Base-by-base conservation (phyloP, 2,113 vertebrate genomes). In the Scomber japonicus region DNA sequence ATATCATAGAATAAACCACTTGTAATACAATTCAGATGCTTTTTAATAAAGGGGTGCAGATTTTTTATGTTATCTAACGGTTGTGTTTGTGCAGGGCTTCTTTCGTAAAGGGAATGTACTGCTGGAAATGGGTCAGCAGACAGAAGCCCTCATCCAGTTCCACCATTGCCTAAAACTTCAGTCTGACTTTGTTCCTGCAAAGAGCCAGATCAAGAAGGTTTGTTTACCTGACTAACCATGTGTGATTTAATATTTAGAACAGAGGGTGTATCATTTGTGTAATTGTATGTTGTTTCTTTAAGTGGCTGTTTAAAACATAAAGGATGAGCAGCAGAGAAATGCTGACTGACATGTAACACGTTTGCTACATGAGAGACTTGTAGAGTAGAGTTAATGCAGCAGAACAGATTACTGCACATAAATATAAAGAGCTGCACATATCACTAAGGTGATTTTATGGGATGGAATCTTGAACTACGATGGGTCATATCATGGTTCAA, bases 21-120 rank as follows among this genome's bases (percentile, higher is more conserved):
- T 10, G 0, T 31, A 59, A 19, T 17, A 19, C 8, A 3, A 19
- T 53, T 62, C 1, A 6, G 17, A 8, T 44, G 30, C 7, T 4
- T 68, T 24, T 54, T 54, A 14, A 21, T 56, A 13, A 10, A 3
- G 17, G 4, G 54, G 2, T 11, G 3, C 27, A 8, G 4, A 30
- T 3, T 30, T 55, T 12, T 35, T 27, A 12, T 21, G 11, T 44
- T 48, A 5, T 44, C 79, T 71, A 27, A 30, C 49, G 62, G 68
- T 46, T 82, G 21, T 78, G 8, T 84, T 21, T 89, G 19, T 80
- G 15, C 90, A 97, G 97, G 95, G 89, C 60, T 96, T 95, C 81
- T 97, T 96, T 91, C 94, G 91, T 78, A 97, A 97, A 92, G 97
- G 96, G 82, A 96, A 95, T 80, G 92, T 95, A 10, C 94, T 97